Base-by-base conservation (phyloP, 2,888 invertebrate species). In the Philopedon plagiatum region DNA sequence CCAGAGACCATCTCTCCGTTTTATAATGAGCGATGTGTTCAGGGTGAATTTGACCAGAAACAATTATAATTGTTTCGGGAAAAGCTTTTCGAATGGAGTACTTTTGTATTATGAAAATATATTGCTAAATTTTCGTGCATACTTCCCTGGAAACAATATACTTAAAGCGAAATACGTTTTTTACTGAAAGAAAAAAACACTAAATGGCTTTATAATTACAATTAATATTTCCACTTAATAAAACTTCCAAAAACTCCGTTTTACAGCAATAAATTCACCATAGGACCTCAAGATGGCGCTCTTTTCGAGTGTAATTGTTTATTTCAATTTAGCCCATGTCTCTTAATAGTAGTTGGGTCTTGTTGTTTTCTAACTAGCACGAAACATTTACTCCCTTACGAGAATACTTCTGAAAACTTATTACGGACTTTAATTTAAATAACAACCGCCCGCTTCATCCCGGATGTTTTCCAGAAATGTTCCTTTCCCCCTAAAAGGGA, bases 351-450 rank as follows among this genome's bases (percentile, higher is more conserved):
- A 78, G 76, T 77, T 76, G 78, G 78, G 78, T 77, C 78, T 80
- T 80, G 80, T 80, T 80, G 80, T 79, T 79, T 78, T 77, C 71
- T 75, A 75, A 74, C 75, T 75, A 75, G 75, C 77, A 76, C 78
- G 79, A 80, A 78, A 79, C 80, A 80, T 81, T 80, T 80, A 76
- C 78, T 79, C 78, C 77, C 79, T 80, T 80, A 78, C 79, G 80
- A 78, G 80, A 80, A 81, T 81, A 81, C 81, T 81, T 80, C 75
- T 76, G 75, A 73, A 75, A 81, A 80, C 79, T 81, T 80, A 81
- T 80, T 79, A 78, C 79, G 72, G 79, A 80, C 80, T 80, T 81
- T 81, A 81, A 80, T 81, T 80, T 80, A 80, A 80, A 80, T 80
- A 80, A 80, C 80, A 79, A 80, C 79, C 73, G 69, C 63, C 26